These are phyloP conservation scores for Crotalus helleri DNA, from an alignment of 2,113 vertebrate genomes.

Conservation along the genomic window DNA sequence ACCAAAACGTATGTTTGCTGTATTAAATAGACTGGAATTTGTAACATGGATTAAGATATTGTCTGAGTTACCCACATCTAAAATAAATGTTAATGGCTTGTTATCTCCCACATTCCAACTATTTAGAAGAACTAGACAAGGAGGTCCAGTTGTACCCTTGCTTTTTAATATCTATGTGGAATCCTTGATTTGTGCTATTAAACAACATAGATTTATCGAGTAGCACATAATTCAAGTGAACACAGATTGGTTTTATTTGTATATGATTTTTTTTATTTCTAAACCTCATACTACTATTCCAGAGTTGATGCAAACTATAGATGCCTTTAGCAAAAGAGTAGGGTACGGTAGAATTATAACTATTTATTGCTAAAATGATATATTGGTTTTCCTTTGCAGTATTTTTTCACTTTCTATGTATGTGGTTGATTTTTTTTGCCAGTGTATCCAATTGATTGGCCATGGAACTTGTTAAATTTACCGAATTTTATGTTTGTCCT, in stretches of 20 bases:
- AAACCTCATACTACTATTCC: no score
- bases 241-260: not conserved
- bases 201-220: not conserved
- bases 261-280: not conserved
- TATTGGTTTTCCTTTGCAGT: no score
- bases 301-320: no score
- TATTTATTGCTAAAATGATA: no score
- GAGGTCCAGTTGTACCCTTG: not conserved
- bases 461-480: no score
- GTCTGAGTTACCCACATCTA: not conserved
- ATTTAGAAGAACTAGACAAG: not conserved
- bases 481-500: not conserved
- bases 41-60: not conserved
- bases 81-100: not conserved
- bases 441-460: no score
- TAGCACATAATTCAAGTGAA: not conserved
- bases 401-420: no score
- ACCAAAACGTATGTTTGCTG: not conserved
- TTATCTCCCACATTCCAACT: not conserved
- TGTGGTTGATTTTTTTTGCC: no score
- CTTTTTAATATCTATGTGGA: not conserved
- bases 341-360: no score
- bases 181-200: not conserved
- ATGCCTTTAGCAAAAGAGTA: no score
- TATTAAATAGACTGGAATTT: not conserved